Conservation (phyloP, 2,888 invertebrate genomes). For the Hoplodrina ambigua region DNA sequence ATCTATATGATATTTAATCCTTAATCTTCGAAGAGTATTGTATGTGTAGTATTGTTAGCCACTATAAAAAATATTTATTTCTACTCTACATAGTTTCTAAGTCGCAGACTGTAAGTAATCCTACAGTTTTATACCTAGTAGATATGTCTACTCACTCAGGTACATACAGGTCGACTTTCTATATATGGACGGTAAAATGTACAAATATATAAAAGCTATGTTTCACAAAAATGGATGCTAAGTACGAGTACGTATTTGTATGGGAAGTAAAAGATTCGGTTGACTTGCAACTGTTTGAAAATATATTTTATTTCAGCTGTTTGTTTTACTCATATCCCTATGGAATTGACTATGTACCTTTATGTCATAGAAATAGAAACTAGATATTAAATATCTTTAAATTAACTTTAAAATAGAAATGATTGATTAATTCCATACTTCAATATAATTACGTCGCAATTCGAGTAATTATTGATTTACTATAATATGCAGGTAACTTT, state of each 20-base stretch:
- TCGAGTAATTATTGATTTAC: too few relatives aligned
- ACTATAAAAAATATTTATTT: conserved; percentile 49
- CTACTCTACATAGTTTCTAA: conserved; percentile 15
- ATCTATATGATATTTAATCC: too few relatives aligned
- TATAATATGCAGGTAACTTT: too few relatives aligned
- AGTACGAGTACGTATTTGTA: neutral
- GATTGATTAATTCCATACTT: too few relatives aligned
- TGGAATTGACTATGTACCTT: neutral
- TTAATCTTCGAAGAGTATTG: too few relatives aligned
- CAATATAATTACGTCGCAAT: too few relatives aligned
- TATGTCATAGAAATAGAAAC: neutral
- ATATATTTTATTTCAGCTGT: neutral
- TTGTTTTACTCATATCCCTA: neutral
- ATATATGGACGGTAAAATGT: conserved; percentile 12
- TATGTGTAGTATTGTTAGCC: too few relatives aligned
- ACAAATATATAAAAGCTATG: neutral
- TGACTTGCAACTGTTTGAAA: neutral
- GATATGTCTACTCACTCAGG: conserved; percentile 32
- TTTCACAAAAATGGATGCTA: conserved; percentile 1
- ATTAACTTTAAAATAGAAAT: neutral
- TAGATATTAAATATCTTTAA: neutral
- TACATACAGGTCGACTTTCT: conserved; percentile 2
- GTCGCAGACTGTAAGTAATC: conserved; percentile 29
- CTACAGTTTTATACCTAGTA: conserved; percentile 35
- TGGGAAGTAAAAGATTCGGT: neutral